phyloP scores from a whole-genome alignment of 2,888 invertebrate genomes.

The Argyresthia goedartella region DNA sequence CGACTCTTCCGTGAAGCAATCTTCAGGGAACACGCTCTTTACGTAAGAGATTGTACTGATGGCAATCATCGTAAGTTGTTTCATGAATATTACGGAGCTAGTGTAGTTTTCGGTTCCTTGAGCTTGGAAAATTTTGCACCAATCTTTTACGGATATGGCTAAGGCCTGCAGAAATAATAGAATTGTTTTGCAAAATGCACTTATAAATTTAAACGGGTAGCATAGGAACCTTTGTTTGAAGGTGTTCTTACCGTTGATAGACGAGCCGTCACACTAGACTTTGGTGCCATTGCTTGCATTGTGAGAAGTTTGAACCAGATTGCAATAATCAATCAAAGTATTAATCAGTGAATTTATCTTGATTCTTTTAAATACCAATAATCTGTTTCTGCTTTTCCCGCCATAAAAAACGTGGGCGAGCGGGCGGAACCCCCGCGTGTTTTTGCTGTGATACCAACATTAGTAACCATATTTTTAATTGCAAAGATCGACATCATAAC shows the following conservation, averaged over 20 bases:
- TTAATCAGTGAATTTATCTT: neutral
- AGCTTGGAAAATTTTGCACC: slow-evolving; percentile 39
- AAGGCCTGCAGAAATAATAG: slow-evolving; percentile 3
- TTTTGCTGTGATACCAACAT: too few species aligned
- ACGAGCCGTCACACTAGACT: neutral
- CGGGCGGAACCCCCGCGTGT: too few species aligned
- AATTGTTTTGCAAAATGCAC: neutral
- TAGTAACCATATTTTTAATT: too few species aligned
- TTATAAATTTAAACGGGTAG: too few species aligned
- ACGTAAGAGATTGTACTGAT: slow-evolving; percentile 44
- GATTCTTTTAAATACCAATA: too few species aligned
- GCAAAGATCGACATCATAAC: too few species aligned
- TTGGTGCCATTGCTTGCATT: neutral
- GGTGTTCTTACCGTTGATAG: neutral
- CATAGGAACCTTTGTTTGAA: neutral
- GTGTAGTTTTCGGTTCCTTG: slow-evolving; percentile 44
- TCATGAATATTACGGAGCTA: slow-evolving; percentile 49
- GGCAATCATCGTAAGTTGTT: slow-evolving; percentile 45
- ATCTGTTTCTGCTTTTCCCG: too few species aligned
- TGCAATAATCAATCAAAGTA: slow-evolving; percentile 2
- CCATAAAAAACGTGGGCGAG: too few species aligned
- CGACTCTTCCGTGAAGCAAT: slow-evolving; percentile 31
- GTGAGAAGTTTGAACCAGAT: neutral
- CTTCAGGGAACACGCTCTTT: slow-evolving; percentile 38
- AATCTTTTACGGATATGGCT: slow-evolving; percentile 24